phyloP scores from a whole-genome alignment of 2,888 invertebrate genomes.

The Synanthedon formicaeformis region DNA sequence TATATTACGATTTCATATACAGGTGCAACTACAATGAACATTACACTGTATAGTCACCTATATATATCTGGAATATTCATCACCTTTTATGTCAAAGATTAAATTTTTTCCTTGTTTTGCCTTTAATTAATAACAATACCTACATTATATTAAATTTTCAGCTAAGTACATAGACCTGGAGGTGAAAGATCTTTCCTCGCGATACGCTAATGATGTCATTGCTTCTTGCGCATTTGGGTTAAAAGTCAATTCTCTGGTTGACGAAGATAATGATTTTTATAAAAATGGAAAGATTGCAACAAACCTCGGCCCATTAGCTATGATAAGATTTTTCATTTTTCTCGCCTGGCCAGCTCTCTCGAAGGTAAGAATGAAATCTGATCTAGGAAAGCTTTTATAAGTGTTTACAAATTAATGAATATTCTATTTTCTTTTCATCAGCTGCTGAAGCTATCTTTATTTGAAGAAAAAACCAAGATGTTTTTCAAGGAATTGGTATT shows the following conservation, averaged over 20 bases:
- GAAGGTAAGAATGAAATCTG: background rate
- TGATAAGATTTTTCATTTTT: background rate
- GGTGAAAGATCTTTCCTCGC: constrained; percentile 43
- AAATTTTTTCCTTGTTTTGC: no score
- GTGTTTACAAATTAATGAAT: no score
- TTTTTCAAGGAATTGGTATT: constrained; percentile 38
- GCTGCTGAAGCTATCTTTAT: constrained; percentile 14
- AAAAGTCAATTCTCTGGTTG: constrained; percentile 60
- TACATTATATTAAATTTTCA: constrained; percentile 3
- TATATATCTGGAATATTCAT: no score
- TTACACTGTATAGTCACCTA: no score
- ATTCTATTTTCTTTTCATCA: constrained; percentile 3
- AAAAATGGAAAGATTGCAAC: constrained; percentile 2
- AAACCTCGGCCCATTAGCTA: background rate
- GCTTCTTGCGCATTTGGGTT: constrained; percentile 60
- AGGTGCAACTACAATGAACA: no score
- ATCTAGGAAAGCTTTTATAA: no score
- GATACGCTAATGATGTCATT: constrained; percentile 60
- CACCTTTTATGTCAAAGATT: no score
- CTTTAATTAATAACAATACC: no score
- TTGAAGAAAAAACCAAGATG: constrained; percentile 8
- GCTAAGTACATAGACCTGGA: constrained; percentile 27
- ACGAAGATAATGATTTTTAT: constrained; percentile 59
- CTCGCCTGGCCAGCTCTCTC: background rate
- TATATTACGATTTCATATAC: no score